A percentile compares a stretch with the other conserved stretches of the same genome.
These are phyloP conservation scores for Iphiclides podalirius DNA, from an alignment of 2,888 invertebrate genomes.

Conservation along the genomic window DNA sequence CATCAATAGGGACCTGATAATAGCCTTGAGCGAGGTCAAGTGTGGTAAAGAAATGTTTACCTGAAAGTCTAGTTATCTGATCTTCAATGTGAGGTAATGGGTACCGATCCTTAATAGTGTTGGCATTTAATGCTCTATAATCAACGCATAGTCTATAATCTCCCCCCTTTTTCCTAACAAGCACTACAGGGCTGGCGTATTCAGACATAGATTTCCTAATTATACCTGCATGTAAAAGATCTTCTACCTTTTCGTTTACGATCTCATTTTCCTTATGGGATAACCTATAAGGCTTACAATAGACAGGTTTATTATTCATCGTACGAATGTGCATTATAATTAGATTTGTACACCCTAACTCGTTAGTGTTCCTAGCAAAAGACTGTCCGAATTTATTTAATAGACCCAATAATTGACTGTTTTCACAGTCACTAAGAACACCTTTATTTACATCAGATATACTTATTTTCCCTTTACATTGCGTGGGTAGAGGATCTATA, in stretches of 20 bases:
- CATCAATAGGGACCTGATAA: background rate
- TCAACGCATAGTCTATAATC: slow-evolving; percentile 5
- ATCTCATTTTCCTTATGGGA: slow-evolving; percentile 19
- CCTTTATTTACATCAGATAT: background rate
- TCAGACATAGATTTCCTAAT: background rate
- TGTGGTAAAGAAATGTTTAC: background rate
- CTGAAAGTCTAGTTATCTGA: background rate
- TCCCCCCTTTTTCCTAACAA: slow-evolving; percentile 3
- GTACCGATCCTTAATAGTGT: slow-evolving; percentile 11
- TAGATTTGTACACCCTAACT: slow-evolving; percentile 16
- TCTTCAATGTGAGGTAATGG: background rate
- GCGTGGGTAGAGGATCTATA: too few species aligned
- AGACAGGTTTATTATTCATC: slow-evolving; percentile 1
- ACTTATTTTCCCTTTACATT: background rate
- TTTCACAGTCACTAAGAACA: background rate
- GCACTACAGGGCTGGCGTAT: slow-evolving; percentile 2
- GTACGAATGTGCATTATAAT: slow-evolving; percentile 12
- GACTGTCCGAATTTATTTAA: slow-evolving; percentile 8
- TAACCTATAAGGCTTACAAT: slow-evolving; percentile 15
- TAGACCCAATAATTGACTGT: slow-evolving; percentile 3
- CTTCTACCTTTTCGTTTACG: slow-evolving; percentile 4
- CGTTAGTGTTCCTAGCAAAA: slow-evolving; percentile 14
- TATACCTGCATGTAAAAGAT: background rate
- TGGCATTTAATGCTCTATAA: slow-evolving; percentile 1
- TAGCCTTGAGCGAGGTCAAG: background rate